These are phyloP conservation scores for Pyrrhia umbra DNA, from an alignment of 2,888 invertebrate genomes.

Conservation along the genomic window DNA sequence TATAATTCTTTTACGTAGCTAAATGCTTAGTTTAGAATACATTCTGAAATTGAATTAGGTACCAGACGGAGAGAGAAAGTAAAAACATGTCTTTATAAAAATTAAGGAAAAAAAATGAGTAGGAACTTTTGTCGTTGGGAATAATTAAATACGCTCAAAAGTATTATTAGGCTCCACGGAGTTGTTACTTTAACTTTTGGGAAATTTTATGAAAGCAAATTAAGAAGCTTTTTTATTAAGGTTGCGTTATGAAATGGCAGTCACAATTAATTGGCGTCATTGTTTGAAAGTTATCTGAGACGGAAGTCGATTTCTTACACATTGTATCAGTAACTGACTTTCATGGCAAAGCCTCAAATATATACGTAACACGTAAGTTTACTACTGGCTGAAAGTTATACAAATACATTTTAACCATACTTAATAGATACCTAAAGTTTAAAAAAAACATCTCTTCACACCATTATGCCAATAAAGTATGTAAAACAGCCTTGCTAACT, in stretches of 20 bases:
- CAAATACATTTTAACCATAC: no score
- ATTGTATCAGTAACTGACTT: background rate
- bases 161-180: constrained; percentile 42
- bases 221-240: constrained; percentile 36
- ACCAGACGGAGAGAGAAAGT: constrained; percentile 34
- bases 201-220: constrained; percentile 41
- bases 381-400: no score
- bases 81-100: constrained; percentile 59
- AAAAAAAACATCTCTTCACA: background rate
- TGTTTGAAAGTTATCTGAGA: constrained; percentile 13
- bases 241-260: constrained; percentile 20
- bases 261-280: constrained; percentile 35
- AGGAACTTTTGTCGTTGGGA: constrained; percentile 39
- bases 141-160: constrained; percentile 58
- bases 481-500: constrained; percentile 38
- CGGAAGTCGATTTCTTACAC: background rate
- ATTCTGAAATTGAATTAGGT: constrained; percentile 63
- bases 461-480: constrained; percentile 6
- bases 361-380: no score
- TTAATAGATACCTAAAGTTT: background rate
- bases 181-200: constrained; percentile 40
- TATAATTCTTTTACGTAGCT: constrained; percentile 55
- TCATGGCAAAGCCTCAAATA: background rate
- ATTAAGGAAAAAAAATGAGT: constrained; percentile 39
- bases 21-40: constrained; percentile 57